Percentiles rank a stretch among this genome's conserved stretches.
Conservation (phyloP, 2,888 invertebrate genomes). For the Lobophora halterata region DNA sequence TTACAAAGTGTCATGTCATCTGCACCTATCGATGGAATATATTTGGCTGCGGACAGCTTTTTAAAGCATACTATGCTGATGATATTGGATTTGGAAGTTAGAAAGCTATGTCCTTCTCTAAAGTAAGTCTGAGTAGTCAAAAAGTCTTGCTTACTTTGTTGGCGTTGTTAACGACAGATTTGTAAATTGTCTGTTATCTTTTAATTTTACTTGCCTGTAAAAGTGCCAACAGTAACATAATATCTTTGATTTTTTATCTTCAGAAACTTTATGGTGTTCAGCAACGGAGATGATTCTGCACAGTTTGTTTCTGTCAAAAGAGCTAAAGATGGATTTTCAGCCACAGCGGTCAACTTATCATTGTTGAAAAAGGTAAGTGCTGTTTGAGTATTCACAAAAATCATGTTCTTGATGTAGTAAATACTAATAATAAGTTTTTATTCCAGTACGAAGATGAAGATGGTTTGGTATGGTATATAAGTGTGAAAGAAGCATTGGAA, state of each 20-base stretch:
- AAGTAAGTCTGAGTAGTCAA: conserved; percentile 12
- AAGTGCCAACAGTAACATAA: no score
- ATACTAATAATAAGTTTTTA: not conserved
- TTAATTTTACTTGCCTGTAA: no score
- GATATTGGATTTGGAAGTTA: conserved; percentile 10
- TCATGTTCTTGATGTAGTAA: not conserved
- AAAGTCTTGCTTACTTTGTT: no score
- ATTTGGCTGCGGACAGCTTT: conserved; percentile 11
- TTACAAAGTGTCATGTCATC: conserved; percentile 5
- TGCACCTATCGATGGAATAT: conserved; percentile 18
- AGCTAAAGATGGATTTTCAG: conserved; percentile 14
- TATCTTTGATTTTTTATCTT: conserved; percentile 4
- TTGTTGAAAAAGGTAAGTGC: conserved; percentile 11
- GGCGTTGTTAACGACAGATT: no score
- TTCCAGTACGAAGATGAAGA: conserved; percentile 11
- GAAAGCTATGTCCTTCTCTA: conserved; percentile 14
- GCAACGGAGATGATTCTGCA: conserved; percentile 9
- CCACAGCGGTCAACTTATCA: conserved; percentile 16
- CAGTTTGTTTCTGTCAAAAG: conserved; percentile 10
- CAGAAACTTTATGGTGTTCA: conserved; percentile 15
- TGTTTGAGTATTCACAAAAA: no score
- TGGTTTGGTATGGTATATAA: conserved; percentile 12
- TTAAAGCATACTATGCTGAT: conserved; percentile 2
- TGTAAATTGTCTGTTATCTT: no score
- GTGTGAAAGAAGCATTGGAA: conserved; percentile 10